Evolutionary conservation across 2,797 vertebrate genomes (phyloP), one percentile per base, ranked within the genome.

Genomic region (Huso huso): DNA sequence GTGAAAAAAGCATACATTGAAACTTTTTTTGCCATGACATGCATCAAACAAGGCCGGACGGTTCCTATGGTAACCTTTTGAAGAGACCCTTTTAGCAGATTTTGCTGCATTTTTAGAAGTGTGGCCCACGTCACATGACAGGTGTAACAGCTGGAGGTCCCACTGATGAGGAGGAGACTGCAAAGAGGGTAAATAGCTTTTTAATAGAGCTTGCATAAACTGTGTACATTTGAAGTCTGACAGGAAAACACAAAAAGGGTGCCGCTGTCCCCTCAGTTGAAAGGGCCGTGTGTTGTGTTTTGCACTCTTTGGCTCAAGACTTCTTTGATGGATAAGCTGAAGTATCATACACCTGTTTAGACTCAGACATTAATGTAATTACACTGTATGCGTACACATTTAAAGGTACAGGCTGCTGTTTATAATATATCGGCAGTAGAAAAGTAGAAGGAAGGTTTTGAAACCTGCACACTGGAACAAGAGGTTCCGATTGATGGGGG

Each of bases 61-160:
- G 66, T 73, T 72, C 74, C 70, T 69, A 70, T 69, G 74, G 74
- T 60, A 73, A 69, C 72, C 51, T 61, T 70, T 50, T 55, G 66
- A 72, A 72, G 70, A 73, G 68, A 60, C 66, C 69, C 68, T 62
- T 71, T 64, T 70, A 69, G 70, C 67, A 53, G 67, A 65, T 63
- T 82, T 81, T 82, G 87, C 77, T 84, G 81, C 83, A 86, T 86
- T 89, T 87, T 88, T 85, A 89, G 88, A 89, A 88, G 84, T 37
- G 23, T 37, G 23, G 23, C 23, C 23, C 23, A 4, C 74, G 78
- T 88, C 86, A 84, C 84, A 88, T 86, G 87, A 90, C 86, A 85
- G 71, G 82, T 67, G 84, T 86, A 87, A 87, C 89, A 83, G 90
- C 88, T 91, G 88, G 82, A 86, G 86, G 84, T 87, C 86, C 63